Percentiles rank a stretch among this genome's conserved stretches.
These are phyloP conservation scores for Tetraodon nigroviridis DNA, from an alignment of 2,113 vertebrate species.

Conservation along the genomic window DNA sequence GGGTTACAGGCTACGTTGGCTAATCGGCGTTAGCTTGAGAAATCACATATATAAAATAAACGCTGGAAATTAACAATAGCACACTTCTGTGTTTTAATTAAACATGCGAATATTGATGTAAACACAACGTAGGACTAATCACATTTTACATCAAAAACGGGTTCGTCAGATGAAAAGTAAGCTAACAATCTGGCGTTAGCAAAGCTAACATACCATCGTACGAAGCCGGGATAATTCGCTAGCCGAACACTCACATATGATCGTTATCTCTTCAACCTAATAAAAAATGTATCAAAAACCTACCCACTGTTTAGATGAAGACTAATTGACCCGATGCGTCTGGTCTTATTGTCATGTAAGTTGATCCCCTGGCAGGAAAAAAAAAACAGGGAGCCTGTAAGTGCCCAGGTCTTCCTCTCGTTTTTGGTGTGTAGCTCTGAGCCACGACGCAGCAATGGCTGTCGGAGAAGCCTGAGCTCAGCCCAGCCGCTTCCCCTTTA, in stretches of 20 bases:
- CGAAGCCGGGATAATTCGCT: constrained; percentile 38
- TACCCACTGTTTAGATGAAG: constrained; percentile 58
- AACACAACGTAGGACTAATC: too few species aligned
- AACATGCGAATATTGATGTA: too few species aligned
- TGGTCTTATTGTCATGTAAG: constrained; percentile 49
- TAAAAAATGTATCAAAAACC: constrained; percentile 15
- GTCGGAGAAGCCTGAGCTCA: constrained; percentile 48
- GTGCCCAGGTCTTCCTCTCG: constrained; percentile 48
- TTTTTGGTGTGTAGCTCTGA: constrained; percentile 71
- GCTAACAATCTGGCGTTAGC: constrained; percentile 35
- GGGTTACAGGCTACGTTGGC: constrained; percentile 17
- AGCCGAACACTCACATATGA: constrained; percentile 34
- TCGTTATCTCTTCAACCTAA: background rate
- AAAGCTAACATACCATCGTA: constrained; percentile 46
- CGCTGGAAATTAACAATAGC: too few species aligned
- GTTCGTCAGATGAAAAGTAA: background rate
- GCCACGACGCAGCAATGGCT: constrained; percentile 82
- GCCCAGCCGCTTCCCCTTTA: constrained; percentile 69
- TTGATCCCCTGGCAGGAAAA: constrained; percentile 8
- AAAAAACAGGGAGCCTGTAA: constrained; percentile 21
- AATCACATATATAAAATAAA: background rate
- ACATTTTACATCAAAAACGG: too few species aligned
- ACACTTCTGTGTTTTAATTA: too few species aligned
- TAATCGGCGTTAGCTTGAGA: constrained; percentile 24
- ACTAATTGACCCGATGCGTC: constrained; percentile 25